A percentile compares a stretch with the other conserved stretches of the same genome.
phyloP scores from a whole-genome alignment of 2,113 vertebrate genomes.

The Dicaeum eximium region DNA sequence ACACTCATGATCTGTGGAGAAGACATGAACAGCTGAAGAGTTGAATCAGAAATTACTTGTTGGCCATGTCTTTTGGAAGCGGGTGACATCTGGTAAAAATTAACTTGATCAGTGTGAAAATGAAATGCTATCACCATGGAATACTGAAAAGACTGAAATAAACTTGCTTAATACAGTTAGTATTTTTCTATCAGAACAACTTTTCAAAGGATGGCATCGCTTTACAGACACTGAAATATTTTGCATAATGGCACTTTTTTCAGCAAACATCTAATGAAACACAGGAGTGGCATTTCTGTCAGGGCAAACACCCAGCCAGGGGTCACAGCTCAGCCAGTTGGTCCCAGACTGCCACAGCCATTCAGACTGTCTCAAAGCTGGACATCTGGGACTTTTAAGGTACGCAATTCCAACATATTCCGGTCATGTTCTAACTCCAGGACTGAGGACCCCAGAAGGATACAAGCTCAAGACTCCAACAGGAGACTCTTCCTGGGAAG shows the following conservation, averaged over 20 bases:
- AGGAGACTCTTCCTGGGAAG: neutral
- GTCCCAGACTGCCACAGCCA: neutral
- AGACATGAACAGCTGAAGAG: neutral
- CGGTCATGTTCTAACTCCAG: neutral
- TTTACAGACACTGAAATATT: neutral
- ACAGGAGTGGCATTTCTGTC: neutral
- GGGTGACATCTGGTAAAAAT: neutral
- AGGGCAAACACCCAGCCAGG: neutral
- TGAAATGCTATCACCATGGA: neutral
- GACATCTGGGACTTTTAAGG: neutral
- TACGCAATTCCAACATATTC: neutral
- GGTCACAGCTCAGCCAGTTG: neutral
- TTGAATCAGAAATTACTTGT: neutral
- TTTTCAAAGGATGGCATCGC: neutral
- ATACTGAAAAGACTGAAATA: neutral
- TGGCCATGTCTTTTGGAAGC: neutral
- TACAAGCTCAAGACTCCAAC: neutral
- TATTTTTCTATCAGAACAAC: neutral
- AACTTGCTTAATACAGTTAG: neutral
- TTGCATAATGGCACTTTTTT: neutral
- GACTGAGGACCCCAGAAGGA: accelerated
- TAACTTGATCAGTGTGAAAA: neutral
- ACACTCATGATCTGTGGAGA: neutral
- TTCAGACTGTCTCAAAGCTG: neutral
- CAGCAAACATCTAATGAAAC: neutral